Conservation (phyloP, 1,140 invertebrate genomes). For the Idris sp. region DNA sequence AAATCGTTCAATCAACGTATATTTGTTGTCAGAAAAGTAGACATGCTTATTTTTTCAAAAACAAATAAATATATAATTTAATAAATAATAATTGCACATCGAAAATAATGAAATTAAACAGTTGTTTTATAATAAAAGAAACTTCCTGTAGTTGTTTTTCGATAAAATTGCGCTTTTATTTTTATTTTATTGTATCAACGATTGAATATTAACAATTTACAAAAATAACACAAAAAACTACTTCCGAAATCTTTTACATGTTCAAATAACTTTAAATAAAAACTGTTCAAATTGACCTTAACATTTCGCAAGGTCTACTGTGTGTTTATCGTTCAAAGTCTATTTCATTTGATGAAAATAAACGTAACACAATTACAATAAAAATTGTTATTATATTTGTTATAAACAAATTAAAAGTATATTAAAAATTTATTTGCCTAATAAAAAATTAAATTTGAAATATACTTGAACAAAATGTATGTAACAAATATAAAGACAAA, state of each 20-base stretch:
- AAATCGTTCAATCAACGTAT: conserved; percentile 26
- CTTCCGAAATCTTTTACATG: conserved; percentile 13
- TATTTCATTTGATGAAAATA: too few species aligned
- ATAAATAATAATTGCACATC: conserved; percentile 11
- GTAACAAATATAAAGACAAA: too few species aligned
- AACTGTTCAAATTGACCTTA: conserved; percentile 1
- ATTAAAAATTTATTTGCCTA: too few species aligned
- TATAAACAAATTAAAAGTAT: too few species aligned
- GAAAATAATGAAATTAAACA: background rate
- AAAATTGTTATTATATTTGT: too few species aligned
- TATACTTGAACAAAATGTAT: too few species aligned
- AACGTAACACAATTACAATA: too few species aligned
- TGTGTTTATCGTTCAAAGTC: conserved; percentile 20
- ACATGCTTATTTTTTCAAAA: too few species aligned
- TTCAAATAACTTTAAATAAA: background rate
- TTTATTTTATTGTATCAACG: background rate
- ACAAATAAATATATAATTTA: too few species aligned
- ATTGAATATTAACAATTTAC: background rate
- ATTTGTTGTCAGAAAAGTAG: too few species aligned
- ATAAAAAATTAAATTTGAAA: too few species aligned
- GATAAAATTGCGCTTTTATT: conserved; percentile 5
- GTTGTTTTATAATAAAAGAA: too few species aligned
- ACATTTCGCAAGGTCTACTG: conserved; percentile 2
- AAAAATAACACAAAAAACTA: conserved; percentile 1
- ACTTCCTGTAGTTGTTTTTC: conserved; percentile 3